Percentiles rank a stretch among this genome's conserved stretches.
Conservation (phyloP, 2,113 vertebrate genomes). For the Apodemus speciosus region DNA sequence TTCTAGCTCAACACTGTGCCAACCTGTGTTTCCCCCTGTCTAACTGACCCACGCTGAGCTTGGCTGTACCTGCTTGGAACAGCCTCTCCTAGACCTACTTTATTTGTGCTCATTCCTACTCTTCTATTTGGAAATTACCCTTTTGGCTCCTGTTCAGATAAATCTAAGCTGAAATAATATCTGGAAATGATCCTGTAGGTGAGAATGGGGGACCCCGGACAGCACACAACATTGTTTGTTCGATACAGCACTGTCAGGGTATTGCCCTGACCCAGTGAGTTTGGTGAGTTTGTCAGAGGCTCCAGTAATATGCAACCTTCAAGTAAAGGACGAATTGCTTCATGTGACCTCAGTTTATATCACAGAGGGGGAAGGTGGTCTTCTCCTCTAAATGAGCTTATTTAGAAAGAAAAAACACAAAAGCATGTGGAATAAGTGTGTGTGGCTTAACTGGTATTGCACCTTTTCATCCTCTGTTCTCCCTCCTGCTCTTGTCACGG, state of each 20-base stretch:
- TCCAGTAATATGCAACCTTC: neutral
- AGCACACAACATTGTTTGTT: conserved; percentile 16
- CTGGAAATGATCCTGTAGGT: neutral
- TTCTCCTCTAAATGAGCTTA: neutral
- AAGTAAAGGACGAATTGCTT: conserved; percentile 28
- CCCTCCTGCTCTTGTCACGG: neutral
- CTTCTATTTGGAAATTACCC: conserved; percentile 42
- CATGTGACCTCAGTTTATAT: neutral
- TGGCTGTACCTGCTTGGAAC: neutral
- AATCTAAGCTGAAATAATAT: conserved; percentile 54
- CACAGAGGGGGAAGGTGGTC: neutral
- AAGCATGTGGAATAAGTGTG: neutral
- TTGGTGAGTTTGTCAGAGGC: neutral
- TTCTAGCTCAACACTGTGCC: neutral
- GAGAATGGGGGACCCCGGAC: neutral
- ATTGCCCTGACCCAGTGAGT: neutral
- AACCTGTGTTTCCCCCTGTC: neutral
- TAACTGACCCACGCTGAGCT: neutral
- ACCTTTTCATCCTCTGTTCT: neutral
- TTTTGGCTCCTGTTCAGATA: conserved; percentile 44
- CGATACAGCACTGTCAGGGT: neutral
- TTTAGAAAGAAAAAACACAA: neutral
- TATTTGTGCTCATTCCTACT: conserved; percentile 22
- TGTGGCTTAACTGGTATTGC: neutral
- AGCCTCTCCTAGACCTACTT: conserved; percentile 36